Evolutionary conservation across 2,888 invertebrate species (phyloP), one percentile per base, ranked within the genome.

Genomic region (Macroteleia sp.): DNA sequence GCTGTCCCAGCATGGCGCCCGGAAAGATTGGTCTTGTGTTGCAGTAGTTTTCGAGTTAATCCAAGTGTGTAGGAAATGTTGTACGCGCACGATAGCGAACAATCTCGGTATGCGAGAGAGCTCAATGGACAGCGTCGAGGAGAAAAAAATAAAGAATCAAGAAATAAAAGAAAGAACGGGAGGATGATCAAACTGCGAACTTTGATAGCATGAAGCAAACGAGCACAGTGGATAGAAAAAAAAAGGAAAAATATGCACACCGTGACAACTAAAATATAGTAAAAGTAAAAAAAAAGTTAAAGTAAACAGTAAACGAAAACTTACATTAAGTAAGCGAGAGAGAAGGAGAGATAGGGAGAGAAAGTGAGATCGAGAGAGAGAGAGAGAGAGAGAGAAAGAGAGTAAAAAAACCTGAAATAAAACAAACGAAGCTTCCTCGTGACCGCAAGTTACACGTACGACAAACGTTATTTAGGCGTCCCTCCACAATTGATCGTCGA

Each of bases 1-100:
- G 97, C 91, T 99, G 99, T 93, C 98, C 99, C 36, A 94, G 95
- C 85, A 98, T 99, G 95, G 93, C 94, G 80, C 96, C 99, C 44
- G 94, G 96, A 88, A 96, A 97, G 92, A 95, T 96, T 90, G 96
- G 96, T 81, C 93, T 97, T 88, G 96, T 96, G 87, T 93, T 97
- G 86, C 96, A 95, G 87, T 94, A 93, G 89, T 70, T 78, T 74
- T 48, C 44, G 32, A 57, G 32, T 57, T 69, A 61, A 61, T 56
- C 16, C 66, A 42, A 57, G 36, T 44, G 59, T 71, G 62, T 66
- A 69, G 62, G 41, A 61, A 56, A 69, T 28, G 67, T 73, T 67
- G 71, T 67, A 73, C 28, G 54, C 71, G 71, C 69, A 73, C 62
- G 67, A 57, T 61, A 77, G 56, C 30, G 48, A 52, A 62, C 57